Conservation (phyloP, 2,797 vertebrate genomes). For the Eulemur rubriventer region DNA sequence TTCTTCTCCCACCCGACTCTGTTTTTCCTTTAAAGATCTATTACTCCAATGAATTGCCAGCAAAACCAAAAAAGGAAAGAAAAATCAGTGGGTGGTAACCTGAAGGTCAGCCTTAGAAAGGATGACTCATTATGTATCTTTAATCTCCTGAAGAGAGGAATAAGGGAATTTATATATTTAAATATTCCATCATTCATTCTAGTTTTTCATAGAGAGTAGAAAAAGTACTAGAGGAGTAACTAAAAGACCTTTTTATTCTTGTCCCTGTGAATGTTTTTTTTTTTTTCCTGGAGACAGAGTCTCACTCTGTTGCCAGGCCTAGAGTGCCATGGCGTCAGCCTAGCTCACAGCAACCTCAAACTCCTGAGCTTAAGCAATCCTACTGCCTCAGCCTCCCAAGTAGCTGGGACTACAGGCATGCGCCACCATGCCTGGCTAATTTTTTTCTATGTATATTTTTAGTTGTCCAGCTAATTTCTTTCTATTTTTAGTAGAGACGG, state of each 20-base stretch:
- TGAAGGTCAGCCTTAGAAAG: not conserved
- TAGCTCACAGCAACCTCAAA: too few species aligned
- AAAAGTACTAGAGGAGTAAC: not conserved
- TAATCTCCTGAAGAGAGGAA: not conserved
- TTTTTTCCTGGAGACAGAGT: too few species aligned
- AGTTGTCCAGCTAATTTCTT: too few species aligned
- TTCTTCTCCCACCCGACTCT: not conserved
- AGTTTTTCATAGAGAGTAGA: not conserved
- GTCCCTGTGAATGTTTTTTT: not conserved
- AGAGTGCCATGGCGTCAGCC: too few species aligned
- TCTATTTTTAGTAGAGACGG: too few species aligned
- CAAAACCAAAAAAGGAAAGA: not conserved
- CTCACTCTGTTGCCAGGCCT: too few species aligned
- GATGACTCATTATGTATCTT: not conserved
- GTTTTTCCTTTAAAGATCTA: not conserved
- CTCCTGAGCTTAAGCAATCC: too few species aligned
- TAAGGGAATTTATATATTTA: not conserved
- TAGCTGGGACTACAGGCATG: too few species aligned
- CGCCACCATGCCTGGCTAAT: too few species aligned
- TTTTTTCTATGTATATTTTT: too few species aligned
- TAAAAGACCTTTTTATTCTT: not conserved
- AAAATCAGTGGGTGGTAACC: not conserved
- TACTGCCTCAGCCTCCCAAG: too few species aligned
- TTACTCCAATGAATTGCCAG: not conserved
- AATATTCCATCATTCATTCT: not conserved